Evolutionary conservation across 2,113 vertebrate species (phyloP), one percentile per base, ranked within the genome.

Genomic region (Calcarius ornatus): DNA sequence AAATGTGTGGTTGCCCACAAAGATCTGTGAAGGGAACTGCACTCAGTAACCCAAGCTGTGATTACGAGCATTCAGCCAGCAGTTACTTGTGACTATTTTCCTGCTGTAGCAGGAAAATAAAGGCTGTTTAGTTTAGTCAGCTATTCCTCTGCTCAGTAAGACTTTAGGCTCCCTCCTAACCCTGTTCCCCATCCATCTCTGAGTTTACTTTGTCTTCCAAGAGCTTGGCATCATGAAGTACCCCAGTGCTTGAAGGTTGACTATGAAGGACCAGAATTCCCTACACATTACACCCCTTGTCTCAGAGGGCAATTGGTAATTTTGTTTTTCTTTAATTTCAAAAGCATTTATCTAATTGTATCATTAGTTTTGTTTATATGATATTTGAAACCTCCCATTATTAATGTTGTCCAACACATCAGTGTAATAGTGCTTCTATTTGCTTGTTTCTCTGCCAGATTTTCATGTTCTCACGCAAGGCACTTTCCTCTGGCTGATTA

Each of bases 401-500:
- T 70, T 48, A 64, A 68, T 63, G 48, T 61, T 91, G 61, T 57
- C 48, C 35, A 72, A 19, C 33, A 54, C 19, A 3, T 69, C 63
- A 54, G 27, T 82, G 11, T 51, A 82, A 72, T 10, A 70, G 25
- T 14, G 50, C 12, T 69, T 69, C 50, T 64, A 16, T 65, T 79
- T 82, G 7, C 54, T 85, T 87, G 54, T 81, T 87, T 88, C 60
- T 79, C 83, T 95, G 81, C 54, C 75, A 87, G 25, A 89, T 79
- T 89, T 84, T 83, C 27, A 5, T 35, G 23, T 90, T 95, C 81
- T 87, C 75, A 66, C 3, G 2, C 57, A 80, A 35, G 68, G 11
- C 3, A 0, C 12, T 88, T 93, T 90, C 56, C 31, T 83, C 65
- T 68, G n/a, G 11, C 4, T 89, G 65, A 61, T 72, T 61, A 33